phyloP scores from a whole-genome alignment of 2,888 invertebrate genomes.

The Germaria angustata region DNA sequence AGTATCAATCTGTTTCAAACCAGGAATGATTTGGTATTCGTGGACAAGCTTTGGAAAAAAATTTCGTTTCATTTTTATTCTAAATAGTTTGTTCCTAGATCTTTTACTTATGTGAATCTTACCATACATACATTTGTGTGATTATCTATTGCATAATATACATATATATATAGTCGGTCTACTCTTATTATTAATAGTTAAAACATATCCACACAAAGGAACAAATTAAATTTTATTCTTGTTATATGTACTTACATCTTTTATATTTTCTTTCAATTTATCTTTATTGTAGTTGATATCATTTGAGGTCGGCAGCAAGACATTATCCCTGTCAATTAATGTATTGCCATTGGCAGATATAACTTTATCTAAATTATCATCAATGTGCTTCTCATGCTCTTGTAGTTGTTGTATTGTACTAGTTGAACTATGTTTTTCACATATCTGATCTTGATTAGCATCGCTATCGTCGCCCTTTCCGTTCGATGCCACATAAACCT shows the following conservation, averaged over 20 bases:
- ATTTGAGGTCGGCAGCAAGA: slow-evolving; percentile 83
- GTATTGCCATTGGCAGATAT: slow-evolving; percentile 80
- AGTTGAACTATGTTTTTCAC: slow-evolving; percentile 78
- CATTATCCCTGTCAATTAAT: slow-evolving; percentile 88
- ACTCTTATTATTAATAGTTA: too few relatives aligned
- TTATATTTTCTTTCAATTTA: slow-evolving; percentile 57
- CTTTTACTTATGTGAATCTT: too few relatives aligned
- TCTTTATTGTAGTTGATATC: slow-evolving; percentile 58
- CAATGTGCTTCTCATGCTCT: slow-evolving; percentile 6
- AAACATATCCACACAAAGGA: too few relatives aligned
- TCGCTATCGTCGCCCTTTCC: slow-evolving; percentile 59
- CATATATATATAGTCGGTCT: too few relatives aligned
- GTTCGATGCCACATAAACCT: slow-evolving; percentile 1
- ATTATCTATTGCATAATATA: too few relatives aligned
- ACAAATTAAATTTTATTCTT: too few relatives aligned
- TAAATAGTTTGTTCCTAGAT: too few relatives aligned
- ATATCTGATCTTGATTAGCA: slow-evolving; percentile 78
- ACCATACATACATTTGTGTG: too few relatives aligned
- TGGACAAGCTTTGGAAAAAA: too few relatives aligned
- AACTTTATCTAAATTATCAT: slow-evolving; percentile 49
- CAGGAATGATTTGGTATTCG: too few relatives aligned
- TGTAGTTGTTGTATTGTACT: slow-evolving; percentile 53
- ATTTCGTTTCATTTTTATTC: too few relatives aligned
- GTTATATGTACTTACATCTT: slow-evolving; percentile 61
- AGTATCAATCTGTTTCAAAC: too few relatives aligned